These are phyloP conservation scores for Psammodynastes pulverulentus DNA, from an alignment of 2,113 vertebrate genomes.

Conservation along the genomic window DNA sequence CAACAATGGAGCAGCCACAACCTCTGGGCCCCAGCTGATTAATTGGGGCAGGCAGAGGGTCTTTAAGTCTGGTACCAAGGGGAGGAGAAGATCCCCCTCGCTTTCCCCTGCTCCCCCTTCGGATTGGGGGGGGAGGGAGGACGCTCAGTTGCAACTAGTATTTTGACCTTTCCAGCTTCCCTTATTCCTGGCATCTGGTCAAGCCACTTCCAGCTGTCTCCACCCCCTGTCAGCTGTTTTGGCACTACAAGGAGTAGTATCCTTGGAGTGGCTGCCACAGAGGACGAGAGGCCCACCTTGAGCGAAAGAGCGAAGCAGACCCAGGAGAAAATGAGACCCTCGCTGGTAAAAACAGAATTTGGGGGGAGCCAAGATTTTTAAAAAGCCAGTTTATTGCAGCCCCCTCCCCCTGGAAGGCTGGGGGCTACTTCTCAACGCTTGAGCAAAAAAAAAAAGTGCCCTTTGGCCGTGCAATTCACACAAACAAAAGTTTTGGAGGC, in stretches of 20 bases:
- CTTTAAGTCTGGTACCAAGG: neutral
- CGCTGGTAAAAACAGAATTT: conserved; percentile 60
- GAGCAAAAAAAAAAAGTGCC: neutral
- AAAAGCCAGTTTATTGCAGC: neutral
- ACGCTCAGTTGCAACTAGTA: neutral
- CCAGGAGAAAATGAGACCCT: conserved; percentile 39
- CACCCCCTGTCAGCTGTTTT: neutral
- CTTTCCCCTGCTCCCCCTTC: neutral
- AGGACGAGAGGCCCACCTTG: neutral
- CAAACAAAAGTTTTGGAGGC: neutral
- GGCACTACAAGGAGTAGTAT: conserved; percentile 3
- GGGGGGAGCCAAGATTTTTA: no score
- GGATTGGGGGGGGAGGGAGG: rapidly evolving
- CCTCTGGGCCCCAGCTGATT: neutral
- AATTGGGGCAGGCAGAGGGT: neutral
- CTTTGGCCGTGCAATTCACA: neutral
- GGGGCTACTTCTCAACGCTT: neutral
- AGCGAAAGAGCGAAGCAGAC: conserved; percentile 45
- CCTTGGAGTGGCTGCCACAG: conserved; percentile 52
- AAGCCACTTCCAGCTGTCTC: neutral
- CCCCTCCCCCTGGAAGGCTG: neutral
- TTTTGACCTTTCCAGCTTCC: conserved; percentile 55
- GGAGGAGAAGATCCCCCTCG: neutral
- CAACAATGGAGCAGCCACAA: neutral
- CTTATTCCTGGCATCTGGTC: conserved; percentile 65